These are phyloP conservation scores for Mola mola DNA, from an alignment of 2,113 vertebrate genomes.

Conservation along the genomic window DNA sequence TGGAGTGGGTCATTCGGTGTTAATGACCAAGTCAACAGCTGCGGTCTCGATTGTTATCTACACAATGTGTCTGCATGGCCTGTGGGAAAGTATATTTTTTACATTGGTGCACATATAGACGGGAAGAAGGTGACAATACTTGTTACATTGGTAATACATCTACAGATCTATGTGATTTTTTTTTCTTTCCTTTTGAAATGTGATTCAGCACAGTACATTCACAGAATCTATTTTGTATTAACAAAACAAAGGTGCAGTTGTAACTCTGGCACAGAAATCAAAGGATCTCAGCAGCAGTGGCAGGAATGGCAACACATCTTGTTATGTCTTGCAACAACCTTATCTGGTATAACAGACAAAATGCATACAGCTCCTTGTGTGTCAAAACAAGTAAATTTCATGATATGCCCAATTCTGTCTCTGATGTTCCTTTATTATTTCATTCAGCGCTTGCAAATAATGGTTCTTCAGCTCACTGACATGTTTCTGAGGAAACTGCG, in stretches of 20 bases:
- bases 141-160: neutral
- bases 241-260: neutral
- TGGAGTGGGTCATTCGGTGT: conserved; percentile 26
- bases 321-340: neutral
- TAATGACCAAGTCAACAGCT: conserved; percentile 44
- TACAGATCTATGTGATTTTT: too few species aligned
- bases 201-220: neutral
- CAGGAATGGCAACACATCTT: neutral
- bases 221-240: neutral
- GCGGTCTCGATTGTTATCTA: conserved; percentile 10
- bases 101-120: neutral
- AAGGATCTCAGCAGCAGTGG: neutral
- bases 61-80: neutral
- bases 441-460: conserved; percentile 11
- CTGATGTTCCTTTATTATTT: conserved; percentile 4
- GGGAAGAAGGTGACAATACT: neutral
- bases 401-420: conserved; percentile 5
- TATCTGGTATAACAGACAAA: neutral
- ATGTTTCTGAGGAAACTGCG: conserved; percentile 31
- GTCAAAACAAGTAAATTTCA: conserved; percentile 34
- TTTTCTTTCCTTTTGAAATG: neutral
- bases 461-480: conserved; percentile 30
- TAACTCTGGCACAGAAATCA: neutral
- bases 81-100: neutral
- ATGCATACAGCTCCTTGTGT: conserved; percentile 17